These are phyloP conservation scores for Oreochromis aureus DNA, from an alignment of 2,113 vertebrate genomes.

Conservation along the genomic window DNA sequence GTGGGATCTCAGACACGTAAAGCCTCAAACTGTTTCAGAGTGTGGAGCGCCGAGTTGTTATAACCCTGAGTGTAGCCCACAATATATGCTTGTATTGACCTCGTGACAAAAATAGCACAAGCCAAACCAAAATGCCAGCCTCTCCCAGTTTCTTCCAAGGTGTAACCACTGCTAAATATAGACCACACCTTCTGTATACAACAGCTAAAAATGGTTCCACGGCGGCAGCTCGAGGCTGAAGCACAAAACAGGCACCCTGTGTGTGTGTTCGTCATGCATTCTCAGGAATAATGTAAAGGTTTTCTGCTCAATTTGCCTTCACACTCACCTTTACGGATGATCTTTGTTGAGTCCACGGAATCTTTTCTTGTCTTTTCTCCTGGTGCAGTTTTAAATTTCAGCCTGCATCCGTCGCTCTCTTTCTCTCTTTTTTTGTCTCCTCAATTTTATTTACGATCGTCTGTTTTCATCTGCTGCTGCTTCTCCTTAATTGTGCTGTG, in stretches of 20 bases:
- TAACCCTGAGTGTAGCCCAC: slow-evolving; percentile 21
- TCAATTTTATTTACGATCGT: neutral
- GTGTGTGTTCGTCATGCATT: neutral
- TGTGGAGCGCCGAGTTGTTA: slow-evolving; percentile 25
- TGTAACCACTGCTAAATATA: slow-evolving; percentile 62
- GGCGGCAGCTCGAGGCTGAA: neutral
- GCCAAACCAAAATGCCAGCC: slow-evolving; percentile 54
- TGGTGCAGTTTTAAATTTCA: neutral
- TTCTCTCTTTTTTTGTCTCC: neutral
- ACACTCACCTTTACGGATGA: slow-evolving; percentile 52
- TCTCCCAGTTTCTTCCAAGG: slow-evolving; percentile 59
- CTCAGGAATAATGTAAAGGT: neutral
- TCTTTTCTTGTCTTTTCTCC: neutral
- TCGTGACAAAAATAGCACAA: slow-evolving; percentile 47
- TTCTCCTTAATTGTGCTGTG: neutral
- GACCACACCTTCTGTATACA: slow-evolving; percentile 52
- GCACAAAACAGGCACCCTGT: neutral
- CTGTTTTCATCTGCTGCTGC: slow-evolving; percentile 18
- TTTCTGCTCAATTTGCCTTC: neutral
- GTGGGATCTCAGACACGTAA: slow-evolving; percentile 5
- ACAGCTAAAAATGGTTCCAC: slow-evolving; percentile 25
- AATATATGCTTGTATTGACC: slow-evolving; percentile 44
- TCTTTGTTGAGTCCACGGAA: neutral
- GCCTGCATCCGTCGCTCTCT: neutral
- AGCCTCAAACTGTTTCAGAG: slow-evolving; percentile 27